phyloP scores from a whole-genome alignment of 2,888 invertebrate species.

The Nysson spinosus region DNA sequence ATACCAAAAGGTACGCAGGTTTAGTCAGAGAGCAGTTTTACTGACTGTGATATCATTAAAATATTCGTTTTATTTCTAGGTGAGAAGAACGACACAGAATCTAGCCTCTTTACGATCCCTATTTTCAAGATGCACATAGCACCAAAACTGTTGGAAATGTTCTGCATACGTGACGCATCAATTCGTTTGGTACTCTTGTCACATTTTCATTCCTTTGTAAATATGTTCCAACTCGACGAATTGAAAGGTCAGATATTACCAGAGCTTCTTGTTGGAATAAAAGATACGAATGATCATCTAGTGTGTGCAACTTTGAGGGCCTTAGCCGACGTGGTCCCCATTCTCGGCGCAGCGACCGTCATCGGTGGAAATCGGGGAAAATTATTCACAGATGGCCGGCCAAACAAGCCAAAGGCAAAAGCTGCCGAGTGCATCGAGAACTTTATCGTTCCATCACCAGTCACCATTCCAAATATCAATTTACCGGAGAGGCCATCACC shows the following conservation, averaged over 20 bases:
- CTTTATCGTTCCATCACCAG: conserved; percentile 4
- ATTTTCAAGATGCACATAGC: conserved; percentile 87
- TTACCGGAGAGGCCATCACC: conserved; percentile 88
- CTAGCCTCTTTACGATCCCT: conserved; percentile 83
- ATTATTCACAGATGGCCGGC: conserved; percentile 91
- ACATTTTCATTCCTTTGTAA: conserved; percentile 87
- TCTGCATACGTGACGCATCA: conserved; percentile 91
- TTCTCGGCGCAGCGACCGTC: conserved; percentile 90
- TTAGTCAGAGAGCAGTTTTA: conserved; percentile 5
- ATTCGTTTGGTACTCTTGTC: conserved; percentile 87
- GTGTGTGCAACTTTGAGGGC: conserved; percentile 90
- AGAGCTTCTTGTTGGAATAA: conserved; percentile 92
- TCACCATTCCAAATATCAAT: too few species aligned
- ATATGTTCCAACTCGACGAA: conserved; percentile 86
- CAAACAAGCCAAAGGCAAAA: conserved; percentile 80
- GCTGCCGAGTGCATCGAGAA: conserved; percentile 25
- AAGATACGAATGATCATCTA: conserved; percentile 90
- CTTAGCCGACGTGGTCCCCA: conserved; percentile 89
- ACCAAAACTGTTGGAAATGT: conserved; percentile 88
- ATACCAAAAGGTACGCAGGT: conserved; percentile 82
- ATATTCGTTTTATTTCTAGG: conserved; percentile 46
- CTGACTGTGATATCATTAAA: neutral
- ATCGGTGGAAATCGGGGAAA: conserved; percentile 88
- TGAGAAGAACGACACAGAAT: conserved; percentile 74
- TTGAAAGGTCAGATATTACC: conserved; percentile 89